Base-by-base conservation (phyloP, 2,113 vertebrate species). In the Calyptomena viridis region DNA sequence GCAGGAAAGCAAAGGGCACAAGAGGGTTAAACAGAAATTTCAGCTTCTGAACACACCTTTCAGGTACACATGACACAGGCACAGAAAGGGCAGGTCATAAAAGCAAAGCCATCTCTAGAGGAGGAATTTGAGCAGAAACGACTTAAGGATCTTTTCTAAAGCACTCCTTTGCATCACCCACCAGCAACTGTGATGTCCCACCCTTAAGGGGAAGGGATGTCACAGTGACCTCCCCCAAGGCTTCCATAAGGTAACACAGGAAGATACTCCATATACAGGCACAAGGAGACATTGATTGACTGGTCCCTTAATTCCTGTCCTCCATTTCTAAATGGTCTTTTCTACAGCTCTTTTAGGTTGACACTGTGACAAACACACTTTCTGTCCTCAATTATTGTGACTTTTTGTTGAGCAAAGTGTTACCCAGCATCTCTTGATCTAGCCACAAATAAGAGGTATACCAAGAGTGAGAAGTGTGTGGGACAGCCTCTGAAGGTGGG, bases 191-290 rank as follows among this genome's bases (percentile, higher is more conserved):
- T 89, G 71, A 69, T 30, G 21, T 69, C 37, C 44, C 62, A 53
- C 39, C 30, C n/a, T 35, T 40, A 15, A 62, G 12, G 39, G 62
- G 47, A 68, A 69, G n/a, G 30, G 46, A 68, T 76, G 71, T 69
- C 71, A 62, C 40, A 68, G 14, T 8, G 5, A n/a, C 72, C 25
- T 53, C 59, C 40, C 40, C 58, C 35, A 39, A 11, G 46, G n/a
- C 21, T 17, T 53, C 67, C 50, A 5, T 14, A 25, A 25, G 37
- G 49, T n/a, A 39, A 40, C 2, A 2, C 30, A 14, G 18, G 28
- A 50, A 9, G 11, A 40, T 14, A 4, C 50, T 12, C 19, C 4
- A 1, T 0, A 4, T 12, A 9, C 47, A 25, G 55, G 60, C 19
- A 44, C 15, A 35, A 40, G 49, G 46, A 62, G 46, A 73, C 20